phyloP scores from a whole-genome alignment of 1,140 invertebrate species.

The Atta cephalotes region DNA sequence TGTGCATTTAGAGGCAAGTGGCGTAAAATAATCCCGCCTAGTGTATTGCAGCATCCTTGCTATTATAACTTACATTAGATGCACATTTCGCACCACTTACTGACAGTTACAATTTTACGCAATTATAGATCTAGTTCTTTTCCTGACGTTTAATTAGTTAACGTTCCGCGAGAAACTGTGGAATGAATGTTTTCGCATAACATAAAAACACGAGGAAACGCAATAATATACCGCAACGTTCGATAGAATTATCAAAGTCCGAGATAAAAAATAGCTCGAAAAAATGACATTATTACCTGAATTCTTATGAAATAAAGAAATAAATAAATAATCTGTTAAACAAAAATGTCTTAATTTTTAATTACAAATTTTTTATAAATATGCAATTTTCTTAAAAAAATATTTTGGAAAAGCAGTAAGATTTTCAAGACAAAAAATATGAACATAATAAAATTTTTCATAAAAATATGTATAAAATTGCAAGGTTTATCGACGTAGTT shows the following conservation, averaged over 20 bases:
- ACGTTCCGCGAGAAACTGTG: conserved; percentile 20
- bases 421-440: background rate
- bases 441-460: background rate
- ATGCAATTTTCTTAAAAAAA: background rate
- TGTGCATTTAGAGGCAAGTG: conserved; percentile 35
- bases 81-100: conserved; percentile 46
- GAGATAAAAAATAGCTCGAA: background rate
- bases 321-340: background rate
- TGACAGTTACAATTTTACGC: conserved; percentile 30
- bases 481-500: background rate
- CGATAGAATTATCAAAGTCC: background rate
- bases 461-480: background rate
- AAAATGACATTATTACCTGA: background rate
- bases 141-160: conserved; percentile 42
- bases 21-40: conserved; percentile 53
- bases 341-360: background rate
- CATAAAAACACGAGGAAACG: background rate
- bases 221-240: background rate
- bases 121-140: conserved; percentile 18
- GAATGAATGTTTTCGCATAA: conserved; percentile 3
- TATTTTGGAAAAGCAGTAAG: background rate
- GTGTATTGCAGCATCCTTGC: conserved; percentile 23
- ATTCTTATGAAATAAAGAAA: background rate
- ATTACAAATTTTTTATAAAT: background rate
- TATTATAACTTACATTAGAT: background rate